Conservation (phyloP, 2,113 vertebrate genomes). For the Myotis lucifugus region DNA sequence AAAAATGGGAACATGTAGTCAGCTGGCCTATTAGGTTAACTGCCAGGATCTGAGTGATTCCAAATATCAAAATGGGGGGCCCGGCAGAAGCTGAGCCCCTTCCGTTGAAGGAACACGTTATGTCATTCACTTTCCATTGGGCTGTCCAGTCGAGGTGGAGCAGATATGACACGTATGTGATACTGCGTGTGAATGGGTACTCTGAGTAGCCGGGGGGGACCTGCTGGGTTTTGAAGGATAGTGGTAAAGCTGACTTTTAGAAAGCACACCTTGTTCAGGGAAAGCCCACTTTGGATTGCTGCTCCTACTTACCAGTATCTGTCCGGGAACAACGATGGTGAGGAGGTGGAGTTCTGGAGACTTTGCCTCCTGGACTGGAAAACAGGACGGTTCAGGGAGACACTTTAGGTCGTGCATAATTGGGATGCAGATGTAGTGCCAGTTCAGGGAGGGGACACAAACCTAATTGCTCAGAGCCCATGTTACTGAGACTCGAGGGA, state of each 20-base stretch:
- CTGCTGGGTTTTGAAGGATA: neutral
- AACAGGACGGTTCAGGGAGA: neutral
- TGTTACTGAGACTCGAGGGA: slow-evolving; percentile 41
- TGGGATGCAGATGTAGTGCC: neutral
- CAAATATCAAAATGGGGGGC: neutral
- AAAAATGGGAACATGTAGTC: no score
- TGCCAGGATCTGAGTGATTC: no score
- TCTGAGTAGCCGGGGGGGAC: neutral
- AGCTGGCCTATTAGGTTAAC: neutral
- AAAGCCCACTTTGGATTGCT: neutral
- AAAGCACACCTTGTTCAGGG: rapidly evolving
- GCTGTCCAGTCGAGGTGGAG: neutral
- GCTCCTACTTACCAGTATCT: neutral
- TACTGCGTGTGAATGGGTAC: rapidly evolving
- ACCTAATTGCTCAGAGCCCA: slow-evolving; percentile 64
- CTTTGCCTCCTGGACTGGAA: neutral
- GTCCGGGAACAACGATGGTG: rapidly evolving
- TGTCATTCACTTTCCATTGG: neutral
- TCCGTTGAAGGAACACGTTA: neutral
- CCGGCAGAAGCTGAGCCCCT: rapidly evolving
- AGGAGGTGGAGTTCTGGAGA: neutral
- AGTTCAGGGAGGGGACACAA: neutral
- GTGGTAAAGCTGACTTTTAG: neutral
- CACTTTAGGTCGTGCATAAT: slow-evolving; percentile 30
- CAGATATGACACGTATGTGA: rapidly evolving